Evolutionary conservation across 2,888 invertebrate genomes (phyloP), one percentile per base, ranked within the genome.

Genomic region (Parasteatoda lunata): DNA sequence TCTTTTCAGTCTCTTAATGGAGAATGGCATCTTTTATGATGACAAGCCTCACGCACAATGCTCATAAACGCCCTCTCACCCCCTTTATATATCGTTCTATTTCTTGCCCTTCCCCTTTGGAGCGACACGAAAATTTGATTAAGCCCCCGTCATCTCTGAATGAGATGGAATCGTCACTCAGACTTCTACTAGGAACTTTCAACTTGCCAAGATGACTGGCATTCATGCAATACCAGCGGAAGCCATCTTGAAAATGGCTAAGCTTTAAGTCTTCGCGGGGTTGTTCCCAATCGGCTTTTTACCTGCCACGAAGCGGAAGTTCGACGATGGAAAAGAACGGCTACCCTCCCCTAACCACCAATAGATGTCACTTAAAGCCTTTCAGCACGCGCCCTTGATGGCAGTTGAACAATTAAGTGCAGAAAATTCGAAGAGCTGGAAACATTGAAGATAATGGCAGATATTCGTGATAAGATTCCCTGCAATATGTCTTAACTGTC

Each of bases 21-120:
- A 78, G 69, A 54, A 78, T 47, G 78, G 49, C 70, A 70, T 78
- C 70, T 78, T 70, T 78, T 59, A 78, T 70, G 78, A 78, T 78
- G 78, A 70, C 78, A 70, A 54, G 78, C 64, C 49, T 48, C 78
- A 78, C 78, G 78, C 70, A 78, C 78, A 70, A 70, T 54, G 52
- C 68, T 77, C 77, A 68, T 77, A 49, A 77, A 77, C 68, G 77
- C 66, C 45, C 9, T 48, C 52, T 30, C 4, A 15, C 54, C 59
- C 45, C 77, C 47, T 4, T 15, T 48, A n/a, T 4, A 9, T 15
- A 15, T 15, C 66, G 15, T 30, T 45, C 9, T 68, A 45, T 9
- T 30, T 30, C 59, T 54, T 30, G 30, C 30, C 59, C n/a, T 13
- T 59, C n/a, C 59, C 11, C 59, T 13, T 4, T n/a, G 9, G 9